phyloP scores from a whole-genome alignment of 2,113 vertebrate species.

The Dasyprocta punctata region DNA sequence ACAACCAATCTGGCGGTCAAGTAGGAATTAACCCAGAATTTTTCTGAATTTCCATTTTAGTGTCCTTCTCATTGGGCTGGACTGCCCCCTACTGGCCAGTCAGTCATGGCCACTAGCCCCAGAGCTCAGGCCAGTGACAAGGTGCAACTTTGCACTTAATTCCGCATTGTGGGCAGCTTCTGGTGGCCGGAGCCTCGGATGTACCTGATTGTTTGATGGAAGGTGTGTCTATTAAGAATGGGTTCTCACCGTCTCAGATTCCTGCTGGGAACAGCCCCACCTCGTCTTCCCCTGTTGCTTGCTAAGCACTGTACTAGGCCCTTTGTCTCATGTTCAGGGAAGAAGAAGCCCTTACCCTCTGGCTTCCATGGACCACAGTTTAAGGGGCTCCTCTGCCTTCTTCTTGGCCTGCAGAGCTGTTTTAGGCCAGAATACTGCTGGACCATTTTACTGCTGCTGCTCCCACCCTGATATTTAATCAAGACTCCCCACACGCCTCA shows the following conservation, averaged over 20 bases:
- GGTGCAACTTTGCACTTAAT: not conserved
- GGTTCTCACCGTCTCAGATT: not conserved
- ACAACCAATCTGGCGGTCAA: not conserved
- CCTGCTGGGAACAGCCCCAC: not conserved
- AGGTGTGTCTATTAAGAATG: not conserved
- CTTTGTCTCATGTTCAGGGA: not conserved
- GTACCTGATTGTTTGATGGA: not conserved
- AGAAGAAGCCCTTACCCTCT: not conserved
- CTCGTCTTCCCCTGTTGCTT: not conserved
- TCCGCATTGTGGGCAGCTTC: not conserved
- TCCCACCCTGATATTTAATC: not conserved
- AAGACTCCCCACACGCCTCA: not conserved
- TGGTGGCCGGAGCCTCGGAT: not conserved
- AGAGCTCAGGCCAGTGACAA: not conserved
- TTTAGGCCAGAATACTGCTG: not conserved
- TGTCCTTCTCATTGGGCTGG: constrained; percentile 24
- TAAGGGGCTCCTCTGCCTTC: not conserved
- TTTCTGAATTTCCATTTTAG: not conserved
- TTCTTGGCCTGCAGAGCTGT: not conserved
- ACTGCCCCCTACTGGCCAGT: constrained; percentile 58
- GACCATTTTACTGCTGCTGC: not conserved
- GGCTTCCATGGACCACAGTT: not conserved
- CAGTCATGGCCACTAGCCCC: not conserved
- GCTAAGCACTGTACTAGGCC: not conserved
- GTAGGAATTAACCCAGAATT: not conserved